Base-by-base conservation (phyloP, 2,888 invertebrate species). In the Anthrax anthrax region DNA sequence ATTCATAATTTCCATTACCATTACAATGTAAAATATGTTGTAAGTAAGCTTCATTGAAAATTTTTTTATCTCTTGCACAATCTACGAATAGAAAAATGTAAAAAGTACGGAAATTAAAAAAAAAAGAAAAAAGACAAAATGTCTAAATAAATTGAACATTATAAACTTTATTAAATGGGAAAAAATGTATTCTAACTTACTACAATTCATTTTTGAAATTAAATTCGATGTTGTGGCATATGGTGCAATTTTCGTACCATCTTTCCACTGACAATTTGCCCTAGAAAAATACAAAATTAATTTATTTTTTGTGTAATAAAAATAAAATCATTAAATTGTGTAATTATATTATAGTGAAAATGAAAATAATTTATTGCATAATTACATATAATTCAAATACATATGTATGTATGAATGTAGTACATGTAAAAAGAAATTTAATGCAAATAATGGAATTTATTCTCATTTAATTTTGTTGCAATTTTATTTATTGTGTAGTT, bases 191-290 rank as follows among this genome's bases (percentile, higher is more conserved):
- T 19, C 2, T 23, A 16, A 74, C 78, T 76, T 71, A 79, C 80
- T 72, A 68, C 80, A 81, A 61, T 74, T 54, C 55, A 58, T 57
- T 36, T 51, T 43, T 8, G 51, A 51, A 2, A 55, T 51, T 52
- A 58, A 64, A 48, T 63, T 61, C 27, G 64, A 61, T 13, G 53
- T 53, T 1, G 64, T 60, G 56, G 74, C 72, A 69, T 72, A 79
- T 38, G 72, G 65, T 19, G 72, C 73, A 29, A 81, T 67, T 57
- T 70, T 71, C 34, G 62, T 61, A 18, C 74, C 76, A 57, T 78
- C 76, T 54, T 74, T 72, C 65, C 75, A 78, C 17, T 73, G 73
- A 56, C 81, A 81, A 53, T 70, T 72, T 29, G 74, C 73, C 41
- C 80, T 81, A 60, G 51, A 63, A 64, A 37, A 47, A 37, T 14